Percentiles rank a stretch among this genome's conserved stretches.
Conservation (phyloP, 2,797 vertebrate species). For the Pangasius sanitwongsei region DNA sequence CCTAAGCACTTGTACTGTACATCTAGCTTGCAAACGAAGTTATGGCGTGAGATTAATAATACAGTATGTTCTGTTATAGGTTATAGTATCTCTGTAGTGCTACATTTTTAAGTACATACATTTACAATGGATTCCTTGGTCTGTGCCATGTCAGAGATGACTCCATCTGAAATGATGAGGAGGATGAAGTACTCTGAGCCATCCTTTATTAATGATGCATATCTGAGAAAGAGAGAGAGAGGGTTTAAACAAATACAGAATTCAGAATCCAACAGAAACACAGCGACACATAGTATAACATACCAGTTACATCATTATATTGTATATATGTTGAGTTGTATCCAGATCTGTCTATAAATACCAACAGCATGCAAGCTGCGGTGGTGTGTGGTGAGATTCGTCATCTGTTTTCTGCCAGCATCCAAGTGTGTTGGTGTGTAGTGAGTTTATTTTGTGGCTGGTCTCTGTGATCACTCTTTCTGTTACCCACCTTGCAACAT, state of each 20-base stretch:
- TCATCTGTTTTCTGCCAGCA: neutral
- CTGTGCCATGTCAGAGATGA: conserved; percentile 99
- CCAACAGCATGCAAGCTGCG: neutral
- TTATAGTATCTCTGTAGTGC: neutral
- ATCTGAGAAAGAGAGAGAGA: conserved; percentile 71
- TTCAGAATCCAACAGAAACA: neutral
- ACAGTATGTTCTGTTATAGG: neutral
- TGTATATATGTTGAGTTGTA: neutral
- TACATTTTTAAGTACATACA: conserved; percentile 68
- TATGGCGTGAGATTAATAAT: neutral
- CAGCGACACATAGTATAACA: neutral
- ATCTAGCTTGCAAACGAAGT: neutral
- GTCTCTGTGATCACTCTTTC: conserved; percentile 23
- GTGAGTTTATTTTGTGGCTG: conserved; percentile 12
- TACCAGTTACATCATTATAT: neutral
- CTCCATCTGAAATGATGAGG: conserved; percentile 96
- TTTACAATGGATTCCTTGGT: conserved; percentile 98
- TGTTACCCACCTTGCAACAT: conserved; percentile 87
- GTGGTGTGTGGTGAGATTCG: neutral
- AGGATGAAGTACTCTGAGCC: conserved; percentile 98
- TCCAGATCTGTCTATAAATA: neutral
- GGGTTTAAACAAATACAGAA: neutral
- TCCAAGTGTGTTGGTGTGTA: neutral
- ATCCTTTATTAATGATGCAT: conserved; percentile 91
- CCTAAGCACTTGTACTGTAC: neutral